Base-by-base conservation (phyloP, 2,888 invertebrate genomes). In the Hirtodrosophila duncani region DNA sequence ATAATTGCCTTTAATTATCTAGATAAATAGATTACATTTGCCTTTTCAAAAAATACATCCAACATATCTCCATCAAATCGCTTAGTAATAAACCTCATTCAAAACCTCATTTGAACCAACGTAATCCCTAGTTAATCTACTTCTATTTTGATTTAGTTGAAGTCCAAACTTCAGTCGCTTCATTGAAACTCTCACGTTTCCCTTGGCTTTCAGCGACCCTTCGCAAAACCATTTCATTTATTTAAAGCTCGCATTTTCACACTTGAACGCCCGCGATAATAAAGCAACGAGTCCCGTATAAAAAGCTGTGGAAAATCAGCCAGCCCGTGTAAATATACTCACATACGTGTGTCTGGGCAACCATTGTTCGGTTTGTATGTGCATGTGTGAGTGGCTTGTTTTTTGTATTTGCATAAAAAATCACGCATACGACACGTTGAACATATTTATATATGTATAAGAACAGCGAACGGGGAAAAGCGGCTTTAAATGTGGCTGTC, bases 171-270 rank as follows among this genome's bases (percentile, higher is more conserved):
- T n/a, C n/a, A n/a, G n/a, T n/a, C n/a, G n/a, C n/a, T n/a, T n/a
- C n/a, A n/a, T n/a, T n/a, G n/a, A n/a, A n/a, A n/a, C n/a, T n/a
- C n/a, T n/a, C n/a, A n/a, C n/a, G n/a, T n/a, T n/a, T n/a, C n/a
- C n/a, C n/a, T n/a, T n/a, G n/a, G n/a, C n/a, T n/a, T n/a, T n/a
- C n/a, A n/a, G n/a, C n/a, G n/a, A n/a, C n/a, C n/a, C n/a, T n/a
- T n/a, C n/a, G n/a, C n/a, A n/a, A n/a, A n/a, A n/a, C n/a, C 31
- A 71, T 77, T 75, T 75, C 75, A 71, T 71, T 71, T 71, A 71
- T 79, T 71, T 71, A 79, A 80, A 71, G 72, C 77, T 56, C 42
- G 38, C 59, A 48, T 63, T 71, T 71, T 71, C 50, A 70, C 80
- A 75, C 80, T 49, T 48, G 41, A 60, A 49, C 52, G 57, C 63